Percentiles rank a stretch among this genome's conserved stretches.
Evolutionary conservation across 2,113 vertebrate species (phyloP).

Genomic region (Bufo gargarizans): DNA sequence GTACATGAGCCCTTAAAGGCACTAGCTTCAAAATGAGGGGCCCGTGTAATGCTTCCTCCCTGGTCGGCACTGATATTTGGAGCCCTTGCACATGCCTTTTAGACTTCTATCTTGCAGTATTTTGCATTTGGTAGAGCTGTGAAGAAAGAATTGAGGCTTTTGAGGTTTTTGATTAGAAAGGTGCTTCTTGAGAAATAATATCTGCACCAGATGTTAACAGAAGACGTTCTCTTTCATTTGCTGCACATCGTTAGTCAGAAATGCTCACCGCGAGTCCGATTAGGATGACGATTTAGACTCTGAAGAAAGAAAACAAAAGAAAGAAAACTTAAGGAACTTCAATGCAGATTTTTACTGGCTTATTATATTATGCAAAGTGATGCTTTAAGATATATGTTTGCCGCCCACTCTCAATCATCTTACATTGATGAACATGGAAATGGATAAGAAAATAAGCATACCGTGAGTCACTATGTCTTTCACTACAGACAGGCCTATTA

Average conservation of each 20-base stretch:
- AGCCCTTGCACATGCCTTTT: neutral
- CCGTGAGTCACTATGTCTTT: neutral
- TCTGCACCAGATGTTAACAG: constrained; percentile 16
- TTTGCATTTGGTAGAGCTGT: neutral
- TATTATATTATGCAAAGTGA: constrained; percentile 4
- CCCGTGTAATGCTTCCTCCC: neutral
- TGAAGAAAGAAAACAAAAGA: constrained; percentile 13
- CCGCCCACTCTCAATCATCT: neutral
- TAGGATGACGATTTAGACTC: neutral
- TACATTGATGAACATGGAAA: constrained; percentile 4
- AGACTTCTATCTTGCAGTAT: neutral
- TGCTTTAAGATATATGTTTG: neutral
- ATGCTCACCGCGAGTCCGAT: neutral
- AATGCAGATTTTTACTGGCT: neutral
- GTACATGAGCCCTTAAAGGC: neutral
- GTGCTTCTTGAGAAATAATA: constrained; percentile 26
- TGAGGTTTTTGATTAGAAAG: constrained; percentile 26
- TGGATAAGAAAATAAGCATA: neutral
- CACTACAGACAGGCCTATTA: neutral
- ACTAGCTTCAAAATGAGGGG: neutral
- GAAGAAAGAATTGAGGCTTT: neutral
- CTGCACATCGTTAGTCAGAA: constrained; percentile 16
- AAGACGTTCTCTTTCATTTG: constrained; percentile 14
- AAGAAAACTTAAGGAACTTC: neutral
- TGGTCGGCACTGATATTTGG: neutral